phyloP scores from a whole-genome alignment of 1,140 invertebrate species.

The Coenobita brevimanus region DNA sequence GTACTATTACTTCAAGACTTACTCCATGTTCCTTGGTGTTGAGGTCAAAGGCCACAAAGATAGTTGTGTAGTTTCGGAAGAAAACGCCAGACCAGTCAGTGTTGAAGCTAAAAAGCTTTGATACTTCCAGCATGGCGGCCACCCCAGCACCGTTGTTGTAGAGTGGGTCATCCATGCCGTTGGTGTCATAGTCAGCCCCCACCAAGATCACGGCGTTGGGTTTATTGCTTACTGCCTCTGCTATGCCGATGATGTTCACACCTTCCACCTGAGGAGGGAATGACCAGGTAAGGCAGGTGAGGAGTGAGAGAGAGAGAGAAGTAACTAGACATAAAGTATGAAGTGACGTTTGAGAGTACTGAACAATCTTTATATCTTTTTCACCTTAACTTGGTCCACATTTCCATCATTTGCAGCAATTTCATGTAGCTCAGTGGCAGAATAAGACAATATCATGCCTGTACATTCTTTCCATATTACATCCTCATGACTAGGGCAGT shows the following conservation, averaged over 20 bases:
- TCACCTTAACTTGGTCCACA: too few relatives aligned
- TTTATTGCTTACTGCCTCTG: constrained; percentile 8
- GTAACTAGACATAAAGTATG: background rate
- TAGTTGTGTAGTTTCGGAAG: constrained; percentile 35
- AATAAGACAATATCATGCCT: too few relatives aligned
- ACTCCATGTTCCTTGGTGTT: constrained; percentile 47
- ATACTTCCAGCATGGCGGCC: constrained; percentile 36
- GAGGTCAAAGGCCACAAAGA: constrained; percentile 51
- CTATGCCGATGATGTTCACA: constrained; percentile 36
- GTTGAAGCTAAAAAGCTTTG: constrained; percentile 27
- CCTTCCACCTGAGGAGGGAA: constrained; percentile 17
- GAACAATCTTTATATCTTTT: too few relatives aligned
- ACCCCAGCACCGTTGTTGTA: constrained; percentile 49
- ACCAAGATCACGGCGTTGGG: constrained; percentile 37
- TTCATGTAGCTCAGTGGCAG: too few relatives aligned
- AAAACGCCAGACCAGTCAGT: background rate
- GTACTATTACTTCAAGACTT: too few relatives aligned
- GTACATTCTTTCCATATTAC: too few relatives aligned
- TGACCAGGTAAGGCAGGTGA: background rate
- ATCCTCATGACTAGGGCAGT: too few relatives aligned
- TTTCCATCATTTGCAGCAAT: too few relatives aligned
- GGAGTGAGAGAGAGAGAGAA: background rate
- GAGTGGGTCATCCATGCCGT: constrained; percentile 10
- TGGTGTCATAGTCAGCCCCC: constrained; percentile 49
- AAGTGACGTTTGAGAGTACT: background rate